Evolutionary conservation across 1,140 invertebrate genomes (phyloP).

Genomic region (Dermatophagoides farinae): DNA sequence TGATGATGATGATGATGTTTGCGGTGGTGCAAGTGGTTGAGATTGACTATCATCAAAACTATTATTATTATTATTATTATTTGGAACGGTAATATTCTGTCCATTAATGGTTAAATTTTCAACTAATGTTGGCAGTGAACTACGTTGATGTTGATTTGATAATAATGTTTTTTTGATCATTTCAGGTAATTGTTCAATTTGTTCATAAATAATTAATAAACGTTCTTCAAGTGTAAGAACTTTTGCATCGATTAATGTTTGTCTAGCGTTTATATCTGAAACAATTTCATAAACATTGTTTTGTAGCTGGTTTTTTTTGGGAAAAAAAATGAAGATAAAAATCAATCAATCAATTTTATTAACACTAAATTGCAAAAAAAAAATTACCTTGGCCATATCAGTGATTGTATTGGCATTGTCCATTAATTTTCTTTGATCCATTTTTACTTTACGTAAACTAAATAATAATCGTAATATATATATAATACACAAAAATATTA

Average conservation of each 20-base stretch:
- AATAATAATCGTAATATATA: slow-evolving; percentile 24
- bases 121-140: background rate
- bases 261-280: slow-evolving; percentile 76
- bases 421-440: slow-evolving; percentile 98
- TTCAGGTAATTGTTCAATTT: slow-evolving; percentile 19
- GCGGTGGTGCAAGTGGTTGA: background rate
- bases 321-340: slow-evolving; percentile 2
- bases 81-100: background rate
- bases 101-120: background rate
- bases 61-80: too few relatives aligned
- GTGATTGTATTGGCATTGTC: slow-evolving; percentile 98
- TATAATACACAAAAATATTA: background rate
- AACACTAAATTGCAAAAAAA: background rate
- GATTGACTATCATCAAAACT: background rate
- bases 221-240: slow-evolving; percentile 57
- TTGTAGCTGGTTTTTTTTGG: slow-evolving; percentile 58
- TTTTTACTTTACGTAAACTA: slow-evolving; percentile 94
- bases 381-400: slow-evolving; percentile 93
- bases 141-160: slow-evolving; percentile 9
- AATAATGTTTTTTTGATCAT: slow-evolving; percentile 12
- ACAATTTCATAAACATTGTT: slow-evolving; percentile 91
- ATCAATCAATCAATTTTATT: background rate
- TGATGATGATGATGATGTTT: background rate
- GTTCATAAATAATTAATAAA: slow-evolving; percentile 17
- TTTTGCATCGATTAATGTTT: slow-evolving; percentile 69